These are phyloP conservation scores for Drosophila neocordata DNA, from an alignment of 1,140 invertebrate genomes.

Conservation along the genomic window DNA sequence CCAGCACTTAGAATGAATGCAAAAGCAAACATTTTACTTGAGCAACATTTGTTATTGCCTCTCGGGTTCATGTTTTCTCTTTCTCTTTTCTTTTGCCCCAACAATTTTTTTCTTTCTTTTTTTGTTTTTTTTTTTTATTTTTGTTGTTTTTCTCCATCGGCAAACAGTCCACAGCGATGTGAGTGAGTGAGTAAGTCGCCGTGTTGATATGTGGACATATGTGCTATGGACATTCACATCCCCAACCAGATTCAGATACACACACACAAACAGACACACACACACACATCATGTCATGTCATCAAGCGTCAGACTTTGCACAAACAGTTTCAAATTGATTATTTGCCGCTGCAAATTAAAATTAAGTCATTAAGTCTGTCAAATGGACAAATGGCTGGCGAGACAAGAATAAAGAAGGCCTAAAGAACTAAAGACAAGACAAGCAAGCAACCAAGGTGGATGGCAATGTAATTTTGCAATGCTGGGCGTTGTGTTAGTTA, in stretches of 20 bases:
- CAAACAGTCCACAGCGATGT: constrained; percentile 45
- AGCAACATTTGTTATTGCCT: constrained; percentile 61
- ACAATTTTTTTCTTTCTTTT: constrained; percentile 16
- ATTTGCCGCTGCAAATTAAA: constrained; percentile 75
- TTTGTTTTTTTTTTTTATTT: constrained; percentile 35
- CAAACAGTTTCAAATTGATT: constrained; percentile 81
- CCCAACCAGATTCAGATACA: constrained; percentile 2
- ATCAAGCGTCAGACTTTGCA: constrained; percentile 75
- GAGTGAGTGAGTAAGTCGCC: neutral
- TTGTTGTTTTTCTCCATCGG: constrained; percentile 14
- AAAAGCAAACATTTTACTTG: constrained; percentile 78
- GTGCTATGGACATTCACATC: constrained; percentile 41
- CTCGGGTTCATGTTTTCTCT: constrained; percentile 25
- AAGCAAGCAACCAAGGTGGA: constrained; percentile 12
- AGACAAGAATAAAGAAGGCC: constrained; percentile 24
- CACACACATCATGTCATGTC: constrained; percentile 58
- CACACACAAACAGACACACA: constrained; percentile 11
- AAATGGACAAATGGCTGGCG: constrained; percentile 31
- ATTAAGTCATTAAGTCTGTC: constrained; percentile 73
- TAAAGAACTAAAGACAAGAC: neutral
- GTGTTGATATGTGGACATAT: constrained; percentile 63
- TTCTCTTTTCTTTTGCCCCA: constrained; percentile 17
- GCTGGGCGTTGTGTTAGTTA: no score
- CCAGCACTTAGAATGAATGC: constrained; percentile 62
- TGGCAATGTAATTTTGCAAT: no score